Base-by-base conservation (phyloP, 1,140 invertebrate species). In the Planococcus citri region DNA sequence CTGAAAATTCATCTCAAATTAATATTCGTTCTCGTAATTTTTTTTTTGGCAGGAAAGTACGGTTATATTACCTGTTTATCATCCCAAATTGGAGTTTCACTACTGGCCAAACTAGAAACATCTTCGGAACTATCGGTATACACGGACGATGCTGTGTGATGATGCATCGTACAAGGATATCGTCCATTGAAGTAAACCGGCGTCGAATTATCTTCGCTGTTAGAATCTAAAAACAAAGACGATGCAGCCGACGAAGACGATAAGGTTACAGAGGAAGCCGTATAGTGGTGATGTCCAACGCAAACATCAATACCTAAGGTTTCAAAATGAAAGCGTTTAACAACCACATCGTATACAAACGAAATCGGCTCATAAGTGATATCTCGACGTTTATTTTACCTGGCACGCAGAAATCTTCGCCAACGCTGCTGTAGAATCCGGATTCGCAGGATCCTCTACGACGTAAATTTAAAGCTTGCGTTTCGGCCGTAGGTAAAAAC, bases 121-220 rank as follows among this genome's bases (percentile, higher is more conserved):
- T 92, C 90, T 76, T 92, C 91, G 12, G 87, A 90, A 73, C 88
- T 90, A 74, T 92, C 90, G 0, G 90, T 92, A 77, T 91, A 92
- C 58, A 92, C 88, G 69, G 89, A 91, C 29, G 87, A 89, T 4
- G 88, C 87, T 1, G 64, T 38, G 20, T 71, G 61, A n/a, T 67
- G 67, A 17, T 70, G 68, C 1, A 57, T 69, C 27, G 69, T 60
- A 68, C 33, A 70, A 6, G 70, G 71, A 61, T 70, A 41, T 27
- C 27, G 37, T 69, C 68, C 68, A 69, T 72, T 69, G 17, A 70
- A 64, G 2, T 61, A 57, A 22, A 73, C 68, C 27, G 70, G 72
- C 3, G 73, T 73, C 10, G 73, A 71, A 1, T 73, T 72, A 58
- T 74, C 74, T 57, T 74, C 74, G 41, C 73, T 68, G 68, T 70